Evolutionary conservation across 2,113 vertebrate genomes (phyloP).

Genomic region (Brachyhypopomus gauderio): DNA sequence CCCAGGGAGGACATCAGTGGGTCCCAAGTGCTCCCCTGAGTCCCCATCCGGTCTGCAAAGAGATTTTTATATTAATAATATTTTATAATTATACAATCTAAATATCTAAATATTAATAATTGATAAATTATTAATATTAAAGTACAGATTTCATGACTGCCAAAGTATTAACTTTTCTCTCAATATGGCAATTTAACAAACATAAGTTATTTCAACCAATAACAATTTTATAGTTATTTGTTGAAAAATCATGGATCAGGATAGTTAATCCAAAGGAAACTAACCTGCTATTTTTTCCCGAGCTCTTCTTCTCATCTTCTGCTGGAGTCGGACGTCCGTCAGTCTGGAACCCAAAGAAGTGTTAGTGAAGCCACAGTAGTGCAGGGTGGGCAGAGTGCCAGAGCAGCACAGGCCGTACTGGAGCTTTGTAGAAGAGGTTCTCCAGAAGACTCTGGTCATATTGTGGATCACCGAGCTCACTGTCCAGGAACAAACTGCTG

Average conservation of each 20-base stretch:
- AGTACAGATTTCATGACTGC: too few relatives aligned
- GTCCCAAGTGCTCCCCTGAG: constrained; percentile 13
- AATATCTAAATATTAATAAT: too few relatives aligned
- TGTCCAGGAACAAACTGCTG: constrained; percentile 81
- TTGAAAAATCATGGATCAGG: neutral
- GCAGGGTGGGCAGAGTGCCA: neutral
- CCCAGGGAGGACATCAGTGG: constrained; percentile 20
- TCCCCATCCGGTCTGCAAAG: constrained; percentile 55
- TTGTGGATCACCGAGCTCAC: constrained; percentile 86
- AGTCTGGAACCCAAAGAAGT: constrained; percentile 68
- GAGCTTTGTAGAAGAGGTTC: constrained; percentile 86
- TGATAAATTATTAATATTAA: too few relatives aligned
- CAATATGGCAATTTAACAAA: neutral
- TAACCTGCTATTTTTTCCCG: constrained; percentile 62
- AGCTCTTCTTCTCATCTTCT: constrained; percentile 57
- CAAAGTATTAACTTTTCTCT: neutral
- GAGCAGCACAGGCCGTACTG: constrained; percentile 79
- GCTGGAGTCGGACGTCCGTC: constrained; percentile 69
- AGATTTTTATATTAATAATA: neutral
- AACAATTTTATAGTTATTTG: neutral
- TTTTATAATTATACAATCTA: neutral
- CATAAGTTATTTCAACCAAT: neutral
- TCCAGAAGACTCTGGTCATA: constrained; percentile 94
- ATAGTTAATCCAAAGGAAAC: constrained; percentile 9
- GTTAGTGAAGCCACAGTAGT: neutral